Percentiles rank a stretch among this genome's conserved stretches.
phyloP scores from a whole-genome alignment of 2,888 invertebrate genomes.

The Pyrocoelia pectoralis region DNA sequence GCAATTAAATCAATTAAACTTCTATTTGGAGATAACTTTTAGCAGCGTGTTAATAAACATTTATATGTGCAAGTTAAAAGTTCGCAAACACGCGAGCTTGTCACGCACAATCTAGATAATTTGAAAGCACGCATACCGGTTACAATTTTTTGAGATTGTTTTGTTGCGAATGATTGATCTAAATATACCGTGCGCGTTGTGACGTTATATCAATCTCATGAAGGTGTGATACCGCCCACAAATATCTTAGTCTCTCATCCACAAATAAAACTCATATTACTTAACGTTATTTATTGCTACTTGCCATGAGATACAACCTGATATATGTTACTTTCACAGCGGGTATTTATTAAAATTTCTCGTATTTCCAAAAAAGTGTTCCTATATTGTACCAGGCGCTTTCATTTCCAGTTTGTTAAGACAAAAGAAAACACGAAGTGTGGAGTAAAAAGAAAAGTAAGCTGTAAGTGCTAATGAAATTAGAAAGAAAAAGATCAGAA shows the following conservation, averaged over 20 bases:
- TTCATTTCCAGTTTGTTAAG: background rate
- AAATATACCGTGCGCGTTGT: slow-evolving; percentile 48
- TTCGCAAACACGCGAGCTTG: slow-evolving; percentile 37
- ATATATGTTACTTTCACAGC: slow-evolving; percentile 42
- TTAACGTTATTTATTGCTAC: slow-evolving; percentile 50
- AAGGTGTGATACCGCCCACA: slow-evolving; percentile 46
- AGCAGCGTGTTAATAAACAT: slow-evolving; percentile 36
- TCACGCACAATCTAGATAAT: slow-evolving; percentile 28
- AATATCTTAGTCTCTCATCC: slow-evolving; percentile 47
- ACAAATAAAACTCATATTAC: slow-evolving; percentile 53
- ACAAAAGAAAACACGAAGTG: no score
- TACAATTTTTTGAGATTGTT: slow-evolving; percentile 41
- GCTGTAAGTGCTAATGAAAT: no score
- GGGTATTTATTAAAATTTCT: slow-evolving; percentile 38
- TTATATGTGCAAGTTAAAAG: slow-evolving; percentile 41
- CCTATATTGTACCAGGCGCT: background rate
- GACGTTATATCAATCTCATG: slow-evolving; percentile 50
- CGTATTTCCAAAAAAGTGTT: slow-evolving; percentile 15
- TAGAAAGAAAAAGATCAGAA: background rate
- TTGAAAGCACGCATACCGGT: slow-evolving; percentile 34
- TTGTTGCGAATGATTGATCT: slow-evolving; percentile 46
- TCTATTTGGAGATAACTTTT: slow-evolving; percentile 36
- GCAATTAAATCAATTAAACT: slow-evolving; percentile 40
- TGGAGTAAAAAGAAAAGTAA: no score
- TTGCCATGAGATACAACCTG: slow-evolving; percentile 50